Percentiles rank a stretch among this genome's conserved stretches.
These are phyloP conservation scores for Drosophila subquinaria DNA, from an alignment of 2,888 invertebrate species.

Conservation along the genomic window DNA sequence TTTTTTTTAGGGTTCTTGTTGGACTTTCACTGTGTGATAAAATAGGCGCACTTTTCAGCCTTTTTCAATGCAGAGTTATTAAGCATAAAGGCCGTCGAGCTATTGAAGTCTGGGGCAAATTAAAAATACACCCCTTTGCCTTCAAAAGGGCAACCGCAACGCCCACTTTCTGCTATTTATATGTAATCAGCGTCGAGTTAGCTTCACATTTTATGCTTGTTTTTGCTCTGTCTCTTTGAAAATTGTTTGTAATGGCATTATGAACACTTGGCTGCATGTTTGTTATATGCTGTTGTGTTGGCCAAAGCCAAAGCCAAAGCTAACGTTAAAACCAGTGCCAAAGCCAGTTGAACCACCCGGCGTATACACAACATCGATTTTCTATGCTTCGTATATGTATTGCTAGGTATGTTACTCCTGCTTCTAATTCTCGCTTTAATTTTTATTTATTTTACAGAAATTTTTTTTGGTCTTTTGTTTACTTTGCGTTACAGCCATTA, in stretches of 20 bases:
- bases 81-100: constrained; percentile 26
- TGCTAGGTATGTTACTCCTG: background rate
- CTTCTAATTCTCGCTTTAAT: constrained; percentile 38
- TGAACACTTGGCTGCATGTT: constrained; percentile 66
- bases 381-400: constrained; percentile 38
- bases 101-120: constrained; percentile 58
- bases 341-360: constrained; percentile 27
- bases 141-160: background rate
- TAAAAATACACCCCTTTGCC: constrained; percentile 26
- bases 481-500: constrained; percentile 60
- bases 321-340: constrained; percentile 11
- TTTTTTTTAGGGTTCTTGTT: constrained; percentile 2
- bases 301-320: constrained; percentile 33
- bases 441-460: constrained; percentile 53
- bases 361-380: constrained; percentile 58
- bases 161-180: constrained; percentile 63
- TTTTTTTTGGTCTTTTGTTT: constrained; percentile 40
- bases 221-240: constrained; percentile 56
- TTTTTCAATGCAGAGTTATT: constrained; percentile 33
- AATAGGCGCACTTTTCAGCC: constrained; percentile 10
- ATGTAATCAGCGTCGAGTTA: constrained; percentile 61
- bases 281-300: constrained; percentile 14
- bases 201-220: constrained; percentile 45
- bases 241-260: constrained; percentile 71
- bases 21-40: constrained; percentile 14